phyloP scores from a whole-genome alignment of 2,113 vertebrate genomes.

The Cebus imitator region DNA sequence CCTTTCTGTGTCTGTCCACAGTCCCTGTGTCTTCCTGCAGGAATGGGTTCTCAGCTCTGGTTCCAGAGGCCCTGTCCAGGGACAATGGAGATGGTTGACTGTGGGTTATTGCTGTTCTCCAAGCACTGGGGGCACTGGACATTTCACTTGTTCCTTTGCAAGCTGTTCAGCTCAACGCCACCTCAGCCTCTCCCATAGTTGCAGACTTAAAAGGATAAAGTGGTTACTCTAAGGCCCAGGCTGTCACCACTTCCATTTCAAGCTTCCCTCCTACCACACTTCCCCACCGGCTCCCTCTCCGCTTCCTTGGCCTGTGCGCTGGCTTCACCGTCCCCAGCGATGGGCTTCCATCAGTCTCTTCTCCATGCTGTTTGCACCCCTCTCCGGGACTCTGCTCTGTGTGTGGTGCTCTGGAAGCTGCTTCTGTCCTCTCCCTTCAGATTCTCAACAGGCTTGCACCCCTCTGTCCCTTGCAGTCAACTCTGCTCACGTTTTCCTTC shows the following conservation, averaged over 20 bases:
- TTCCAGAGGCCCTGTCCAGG: not conserved
- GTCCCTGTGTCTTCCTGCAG: not conserved
- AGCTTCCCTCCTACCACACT: not conserved
- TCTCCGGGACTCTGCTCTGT: not conserved
- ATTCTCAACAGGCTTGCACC: accelerated
- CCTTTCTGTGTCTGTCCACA: too few relatives aligned
- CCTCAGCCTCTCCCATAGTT: not conserved
- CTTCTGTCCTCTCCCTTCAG: not conserved
- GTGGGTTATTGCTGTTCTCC: not conserved
- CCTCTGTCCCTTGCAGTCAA: not conserved
- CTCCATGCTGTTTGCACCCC: not conserved
- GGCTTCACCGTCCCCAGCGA: not conserved
- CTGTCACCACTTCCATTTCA: not conserved
- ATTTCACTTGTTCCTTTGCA: not conserved
- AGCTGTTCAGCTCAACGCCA: not conserved
- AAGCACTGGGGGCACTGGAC: accelerated
- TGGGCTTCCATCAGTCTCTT: not conserved
- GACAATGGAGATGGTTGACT: accelerated
- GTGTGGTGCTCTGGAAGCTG: not conserved
- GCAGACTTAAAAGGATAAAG: not conserved
- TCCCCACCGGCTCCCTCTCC: not conserved
- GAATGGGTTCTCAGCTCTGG: not conserved
- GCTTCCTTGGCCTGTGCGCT: too few relatives aligned
- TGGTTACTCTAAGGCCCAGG: not conserved
- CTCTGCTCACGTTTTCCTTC: not conserved